Evolutionary conservation across 2,113 vertebrate genomes (phyloP).

Genomic region (Haplotaxodon microlepis): DNA sequence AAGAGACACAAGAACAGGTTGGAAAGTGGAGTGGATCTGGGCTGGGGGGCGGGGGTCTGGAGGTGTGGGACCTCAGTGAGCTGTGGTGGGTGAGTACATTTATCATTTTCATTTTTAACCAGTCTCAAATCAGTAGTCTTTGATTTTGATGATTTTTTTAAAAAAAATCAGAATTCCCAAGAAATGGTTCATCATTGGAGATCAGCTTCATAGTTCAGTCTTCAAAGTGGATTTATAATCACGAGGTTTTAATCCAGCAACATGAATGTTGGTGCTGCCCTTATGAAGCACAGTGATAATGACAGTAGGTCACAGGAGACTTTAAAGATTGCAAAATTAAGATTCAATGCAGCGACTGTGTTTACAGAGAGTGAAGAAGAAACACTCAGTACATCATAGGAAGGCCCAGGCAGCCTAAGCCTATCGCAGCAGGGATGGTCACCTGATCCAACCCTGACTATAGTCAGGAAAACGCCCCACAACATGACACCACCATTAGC

Average conservation of each 20-base stretch:
- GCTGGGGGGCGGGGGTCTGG: neutral
- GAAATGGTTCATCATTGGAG: neutral
- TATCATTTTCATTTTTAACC: neutral
- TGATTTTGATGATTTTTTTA: neutral
- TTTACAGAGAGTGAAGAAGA: neutral
- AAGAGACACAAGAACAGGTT: neutral
- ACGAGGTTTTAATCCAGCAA: neutral
- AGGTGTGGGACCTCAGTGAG: neutral
- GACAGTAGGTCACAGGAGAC: neutral
- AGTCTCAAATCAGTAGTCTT: neutral
- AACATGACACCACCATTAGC: neutral
- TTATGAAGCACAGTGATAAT: neutral
- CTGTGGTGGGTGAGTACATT: neutral
- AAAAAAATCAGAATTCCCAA: accelerated
- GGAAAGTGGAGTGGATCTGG: accelerated
- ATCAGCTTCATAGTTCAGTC: neutral
- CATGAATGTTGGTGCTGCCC: neutral
- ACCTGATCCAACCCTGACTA: neutral
- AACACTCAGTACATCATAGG: neutral
- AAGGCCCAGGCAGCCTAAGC: neutral
- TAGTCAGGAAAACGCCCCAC: neutral
- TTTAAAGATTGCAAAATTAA: neutral
- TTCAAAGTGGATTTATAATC: neutral
- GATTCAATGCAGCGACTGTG: neutral
- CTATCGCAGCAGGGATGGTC: neutral